Evolutionary conservation across 2,113 vertebrate genomes (phyloP).

Genomic region (Fregetta grallaria): DNA sequence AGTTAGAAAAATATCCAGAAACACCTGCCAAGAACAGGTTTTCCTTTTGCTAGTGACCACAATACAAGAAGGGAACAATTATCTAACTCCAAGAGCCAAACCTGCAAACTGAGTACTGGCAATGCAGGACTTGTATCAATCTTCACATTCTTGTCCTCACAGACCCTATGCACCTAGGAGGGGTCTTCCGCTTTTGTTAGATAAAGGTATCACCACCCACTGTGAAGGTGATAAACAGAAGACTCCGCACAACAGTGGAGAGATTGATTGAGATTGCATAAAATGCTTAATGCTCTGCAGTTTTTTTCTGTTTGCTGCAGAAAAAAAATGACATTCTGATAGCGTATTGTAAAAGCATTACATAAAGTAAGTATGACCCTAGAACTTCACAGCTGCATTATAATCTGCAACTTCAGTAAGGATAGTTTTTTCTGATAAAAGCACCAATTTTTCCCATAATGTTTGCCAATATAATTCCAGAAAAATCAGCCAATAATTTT

Average conservation of each 20-base stretch:
- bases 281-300: background rate
- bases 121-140: background rate
- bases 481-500: background rate
- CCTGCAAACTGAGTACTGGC: background rate
- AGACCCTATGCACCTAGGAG: background rate
- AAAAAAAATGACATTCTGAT: background rate
- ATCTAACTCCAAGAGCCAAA: background rate
- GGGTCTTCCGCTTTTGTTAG: background rate
- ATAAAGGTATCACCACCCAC: background rate
- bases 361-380: background rate
- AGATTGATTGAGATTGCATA: background rate
- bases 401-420: background rate
- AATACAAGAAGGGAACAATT: background rate
- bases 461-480: background rate
- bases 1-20: background rate
- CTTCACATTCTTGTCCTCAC: background rate
- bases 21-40: background rate
- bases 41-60: background rate
- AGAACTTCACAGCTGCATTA: background rate
- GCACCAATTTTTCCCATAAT: background rate
- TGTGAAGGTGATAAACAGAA: background rate
- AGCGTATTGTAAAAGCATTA: background rate
- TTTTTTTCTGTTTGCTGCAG: background rate
- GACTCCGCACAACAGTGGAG: background rate
- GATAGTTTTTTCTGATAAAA: background rate